Base-by-base conservation (phyloP, 1,140 invertebrate genomes). In the Oppia nitens region DNA sequence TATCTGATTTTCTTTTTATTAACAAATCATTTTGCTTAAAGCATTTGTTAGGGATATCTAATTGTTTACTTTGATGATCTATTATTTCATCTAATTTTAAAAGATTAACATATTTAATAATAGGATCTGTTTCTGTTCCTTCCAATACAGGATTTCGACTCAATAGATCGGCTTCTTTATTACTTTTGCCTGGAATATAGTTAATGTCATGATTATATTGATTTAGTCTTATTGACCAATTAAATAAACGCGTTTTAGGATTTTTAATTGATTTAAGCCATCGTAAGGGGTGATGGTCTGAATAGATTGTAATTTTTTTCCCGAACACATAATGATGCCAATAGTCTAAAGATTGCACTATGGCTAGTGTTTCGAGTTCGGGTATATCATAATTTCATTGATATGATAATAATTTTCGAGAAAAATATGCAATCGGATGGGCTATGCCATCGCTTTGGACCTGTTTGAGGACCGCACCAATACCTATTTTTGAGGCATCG, bases 401-500 rank as follows among this genome's bases (percentile, higher is more conserved):
- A 4, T 29, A 45, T 4, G 56, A 12, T 1, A 21, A 32, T 1
- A 60, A 24, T n/a, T n/a, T 23, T 23, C 59, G 1, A 11, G 55
- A 59, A n/a, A 59, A 59, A 23, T 60, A 54, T 47, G 57, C 59
- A 2, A 60, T n/a, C 28, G 28, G 23, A 9, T 24, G 29, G 1
- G 28, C 55, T 4, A 17, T 47, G 50, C 59, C 45, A 21, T 21
- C 25, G 14, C 21, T 2, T 25, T 68, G 63, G 0, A 52, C 60
- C 57, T 79, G 76, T 1, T 68, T 68, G 0, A 79, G 58, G 3
- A 76, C 69, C 2, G 69, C 70, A 0, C 75, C 74, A 3, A 78
- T 62, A 17, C 73, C 76, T 64, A 70, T 71, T 0, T 66, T 57
- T 45, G 68, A 73, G 14, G 74, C 74, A 55, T 64, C 61, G n/a